These are phyloP conservation scores for Chalcis sispes DNA, from an alignment of 2,888 invertebrate genomes.

Conservation along the genomic window DNA sequence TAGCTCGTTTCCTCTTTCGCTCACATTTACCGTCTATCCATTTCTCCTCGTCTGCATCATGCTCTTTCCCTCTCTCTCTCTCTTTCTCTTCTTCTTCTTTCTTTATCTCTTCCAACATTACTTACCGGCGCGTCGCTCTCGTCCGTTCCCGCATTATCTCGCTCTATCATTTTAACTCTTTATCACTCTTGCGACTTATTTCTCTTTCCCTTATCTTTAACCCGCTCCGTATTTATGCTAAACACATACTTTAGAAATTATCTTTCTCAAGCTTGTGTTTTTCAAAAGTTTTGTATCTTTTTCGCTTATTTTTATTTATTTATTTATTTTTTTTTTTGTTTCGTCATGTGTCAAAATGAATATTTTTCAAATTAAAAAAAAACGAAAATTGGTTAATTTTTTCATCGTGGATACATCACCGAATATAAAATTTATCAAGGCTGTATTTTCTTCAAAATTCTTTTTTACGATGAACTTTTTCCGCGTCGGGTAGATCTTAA, in stretches of 20 bases:
- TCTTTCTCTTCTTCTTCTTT: slow-evolving; percentile 2
- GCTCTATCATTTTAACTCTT: slow-evolving; percentile 49
- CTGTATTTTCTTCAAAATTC: no score
- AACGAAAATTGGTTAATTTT: no score
- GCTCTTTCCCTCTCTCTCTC: neutral
- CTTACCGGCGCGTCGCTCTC: slow-evolving; percentile 34
- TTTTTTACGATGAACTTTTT: no score
- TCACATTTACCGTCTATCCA: slow-evolving; percentile 32
- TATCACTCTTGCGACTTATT: slow-evolving; percentile 47
- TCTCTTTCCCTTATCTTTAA: slow-evolving; percentile 27
- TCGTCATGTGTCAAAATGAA: no score
- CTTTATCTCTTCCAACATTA: slow-evolving; percentile 54
- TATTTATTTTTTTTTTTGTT: no score
- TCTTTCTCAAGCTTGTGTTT: neutral
- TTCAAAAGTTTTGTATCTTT: neutral
- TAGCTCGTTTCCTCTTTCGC: slow-evolving; percentile 52
- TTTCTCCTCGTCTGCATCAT: neutral
- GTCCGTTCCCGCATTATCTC: neutral
- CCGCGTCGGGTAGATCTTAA: no score
- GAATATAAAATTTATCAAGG: no score
- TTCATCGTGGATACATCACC: no score
- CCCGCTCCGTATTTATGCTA: slow-evolving; percentile 13
- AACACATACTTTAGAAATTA: slow-evolving; percentile 18
- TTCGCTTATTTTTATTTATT: neutral
- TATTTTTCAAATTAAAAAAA: no score